Conservation (phyloP, 2,113 vertebrate genomes). For the Hypanus sabinus region DNA sequence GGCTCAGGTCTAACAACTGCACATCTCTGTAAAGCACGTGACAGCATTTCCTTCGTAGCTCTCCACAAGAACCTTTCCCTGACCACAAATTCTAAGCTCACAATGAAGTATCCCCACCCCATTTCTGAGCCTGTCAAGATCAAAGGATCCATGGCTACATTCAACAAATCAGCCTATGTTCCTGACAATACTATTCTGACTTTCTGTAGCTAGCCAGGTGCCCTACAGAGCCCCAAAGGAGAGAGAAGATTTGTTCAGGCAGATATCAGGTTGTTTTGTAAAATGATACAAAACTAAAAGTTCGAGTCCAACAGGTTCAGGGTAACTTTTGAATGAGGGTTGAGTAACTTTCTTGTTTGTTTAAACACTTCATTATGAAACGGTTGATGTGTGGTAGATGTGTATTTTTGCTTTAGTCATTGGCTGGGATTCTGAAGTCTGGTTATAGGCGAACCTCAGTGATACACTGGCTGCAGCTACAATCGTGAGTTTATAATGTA, state of each 20-base stretch:
- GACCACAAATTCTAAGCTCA: not conserved
- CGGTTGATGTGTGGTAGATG: no score
- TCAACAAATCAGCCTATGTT: not conserved
- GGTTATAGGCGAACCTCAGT: not conserved
- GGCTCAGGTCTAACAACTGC: not conserved
- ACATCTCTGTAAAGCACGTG: not conserved
- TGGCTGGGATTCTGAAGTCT: not conserved
- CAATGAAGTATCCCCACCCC: no score
- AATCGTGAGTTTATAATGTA: not conserved
- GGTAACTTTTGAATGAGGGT: not conserved
- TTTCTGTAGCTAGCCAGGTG: not conserved
- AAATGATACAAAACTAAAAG: not conserved
- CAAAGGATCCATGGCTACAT: not conserved
- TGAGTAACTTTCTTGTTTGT: not conserved
- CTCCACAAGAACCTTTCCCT: not conserved
- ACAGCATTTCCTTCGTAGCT: not conserved
- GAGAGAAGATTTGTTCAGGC: no score
- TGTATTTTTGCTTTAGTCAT: not conserved
- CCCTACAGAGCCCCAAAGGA: not conserved
- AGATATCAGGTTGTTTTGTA: not conserved
- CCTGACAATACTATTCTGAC: not conserved
- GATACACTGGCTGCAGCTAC: not conserved
- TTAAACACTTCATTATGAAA: not conserved
- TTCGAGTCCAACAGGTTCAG: not conserved
- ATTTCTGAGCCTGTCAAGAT: not conserved